phyloP scores from a whole-genome alignment of 2,888 invertebrate genomes.

The Dastarcus helophoroides region DNA sequence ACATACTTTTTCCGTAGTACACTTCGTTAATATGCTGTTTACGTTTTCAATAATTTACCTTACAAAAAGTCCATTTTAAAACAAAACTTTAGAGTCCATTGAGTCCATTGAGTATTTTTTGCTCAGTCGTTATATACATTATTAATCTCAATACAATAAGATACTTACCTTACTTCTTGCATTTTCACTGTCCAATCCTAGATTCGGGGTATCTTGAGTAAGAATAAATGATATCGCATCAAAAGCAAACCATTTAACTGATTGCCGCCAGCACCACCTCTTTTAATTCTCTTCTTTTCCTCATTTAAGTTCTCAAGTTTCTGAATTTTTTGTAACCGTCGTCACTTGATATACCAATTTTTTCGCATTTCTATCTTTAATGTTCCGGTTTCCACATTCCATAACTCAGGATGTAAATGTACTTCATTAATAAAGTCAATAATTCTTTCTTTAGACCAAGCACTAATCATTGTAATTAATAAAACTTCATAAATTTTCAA shows the following conservation, averaged over 20 bases:
- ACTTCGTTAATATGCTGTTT: not conserved
- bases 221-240: constrained; percentile 18
- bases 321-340: constrained; percentile 18
- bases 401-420: too few species aligned
- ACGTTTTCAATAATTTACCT: not conserved
- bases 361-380: too few species aligned
- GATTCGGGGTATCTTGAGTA: constrained; percentile 14
- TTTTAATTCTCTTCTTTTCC: constrained; percentile 16
- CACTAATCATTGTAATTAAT: too few species aligned
- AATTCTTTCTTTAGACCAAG: too few species aligned
- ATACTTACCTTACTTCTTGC: constrained; percentile 8
- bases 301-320: constrained; percentile 17
- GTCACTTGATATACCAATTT: constrained; percentile 12
- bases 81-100: not conserved
- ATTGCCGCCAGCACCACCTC: constrained; percentile 17
- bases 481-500: too few species aligned
- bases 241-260: constrained; percentile 14
- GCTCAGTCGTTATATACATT: constrained; percentile 3
- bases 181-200: constrained; percentile 9
- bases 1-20: not conserved
- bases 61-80: constrained; percentile 1
- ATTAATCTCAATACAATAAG: constrained; percentile 3
- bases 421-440: too few species aligned
- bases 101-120: not conserved
- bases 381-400: too few species aligned